phyloP scores from a whole-genome alignment of 2,888 invertebrate species.

The Catotricha subobsoleta region DNA sequence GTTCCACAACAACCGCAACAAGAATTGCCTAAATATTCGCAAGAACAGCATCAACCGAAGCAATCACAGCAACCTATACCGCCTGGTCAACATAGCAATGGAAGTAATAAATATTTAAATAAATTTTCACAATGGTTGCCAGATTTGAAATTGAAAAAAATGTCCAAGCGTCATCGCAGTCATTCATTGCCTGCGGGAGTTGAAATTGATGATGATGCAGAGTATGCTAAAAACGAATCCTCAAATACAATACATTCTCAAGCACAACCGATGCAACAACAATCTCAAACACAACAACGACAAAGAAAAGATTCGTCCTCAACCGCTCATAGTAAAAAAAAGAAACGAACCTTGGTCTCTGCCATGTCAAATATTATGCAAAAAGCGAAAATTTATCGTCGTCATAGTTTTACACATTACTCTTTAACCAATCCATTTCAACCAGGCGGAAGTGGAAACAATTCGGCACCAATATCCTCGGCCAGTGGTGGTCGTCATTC shows the following conservation, averaged over 20 bases:
- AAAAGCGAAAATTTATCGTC: conserved; percentile 46
- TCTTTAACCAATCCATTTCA: conserved; percentile 9
- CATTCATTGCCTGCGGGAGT: conserved; percentile 58
- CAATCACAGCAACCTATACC: conserved; percentile 18
- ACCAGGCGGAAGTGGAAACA: background rate
- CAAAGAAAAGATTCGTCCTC: conserved; percentile 1
- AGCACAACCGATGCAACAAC: conserved; percentile 16
- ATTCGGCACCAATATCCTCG: too few species aligned
- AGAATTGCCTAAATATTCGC: too few species aligned
- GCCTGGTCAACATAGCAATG: conserved; percentile 14
- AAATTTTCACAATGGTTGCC: conserved; percentile 52
- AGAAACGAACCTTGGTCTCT: conserved; percentile 62
- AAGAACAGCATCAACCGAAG: conserved; percentile 10
- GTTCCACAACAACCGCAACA: conserved; percentile 2
- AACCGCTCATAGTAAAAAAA: conserved; percentile 27
- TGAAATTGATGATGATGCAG: conserved; percentile 17
- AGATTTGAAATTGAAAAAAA: conserved; percentile 45
- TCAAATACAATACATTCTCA: conserved; percentile 13
- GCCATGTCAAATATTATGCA: conserved; percentile 72
- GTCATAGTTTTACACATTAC: conserved; percentile 26
- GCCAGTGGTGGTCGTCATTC: background rate
- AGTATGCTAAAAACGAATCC: conserved; percentile 15
- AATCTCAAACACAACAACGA: conserved; percentile 17
- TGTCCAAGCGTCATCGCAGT: conserved; percentile 55
- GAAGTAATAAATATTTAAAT: conserved; percentile 28